Percentiles rank a stretch among this genome's conserved stretches.
These are phyloP conservation scores for Sciurus niger DNA, from an alignment of 2,113 vertebrate genomes.

Conservation along the genomic window DNA sequence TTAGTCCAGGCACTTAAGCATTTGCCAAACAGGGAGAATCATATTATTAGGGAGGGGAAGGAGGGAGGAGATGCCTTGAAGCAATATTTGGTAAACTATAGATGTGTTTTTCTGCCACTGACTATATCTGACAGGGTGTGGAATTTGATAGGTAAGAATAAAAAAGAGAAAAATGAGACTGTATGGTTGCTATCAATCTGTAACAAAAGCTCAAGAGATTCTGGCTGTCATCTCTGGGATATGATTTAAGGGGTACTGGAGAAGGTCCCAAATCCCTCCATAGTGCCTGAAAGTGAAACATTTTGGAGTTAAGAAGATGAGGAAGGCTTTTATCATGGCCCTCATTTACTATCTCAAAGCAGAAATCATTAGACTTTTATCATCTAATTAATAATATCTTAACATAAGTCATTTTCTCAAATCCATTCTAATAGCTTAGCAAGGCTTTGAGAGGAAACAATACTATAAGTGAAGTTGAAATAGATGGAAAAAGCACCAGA, in stretches of 20 bases:
- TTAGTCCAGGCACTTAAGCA: slow-evolving; percentile 61
- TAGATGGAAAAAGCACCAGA: not conserved
- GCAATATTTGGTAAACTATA: slow-evolving; percentile 30
- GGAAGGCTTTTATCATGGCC: not conserved
- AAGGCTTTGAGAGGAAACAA: slow-evolving; percentile 3
- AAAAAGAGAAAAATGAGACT: slow-evolving; percentile 10
- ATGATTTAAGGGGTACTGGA: not conserved
- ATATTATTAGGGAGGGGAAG: slow-evolving; percentile 38
- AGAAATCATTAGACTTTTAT: not conserved
- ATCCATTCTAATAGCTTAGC: not conserved
- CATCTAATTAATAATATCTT: slow-evolving; percentile 50
- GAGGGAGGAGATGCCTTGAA: not conserved
- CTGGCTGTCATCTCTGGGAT: not conserved
- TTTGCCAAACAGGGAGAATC: slow-evolving; percentile 55
- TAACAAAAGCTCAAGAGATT: slow-evolving; percentile 34
- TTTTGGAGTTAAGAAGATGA: not conserved
- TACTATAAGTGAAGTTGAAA: slow-evolving; percentile 32
- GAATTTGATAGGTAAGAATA: not conserved
- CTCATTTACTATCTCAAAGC: slow-evolving; percentile 11
- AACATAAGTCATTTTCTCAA: slow-evolving; percentile 47
- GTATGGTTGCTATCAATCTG: not conserved
- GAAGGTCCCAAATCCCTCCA: not conserved
- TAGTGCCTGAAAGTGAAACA: slow-evolving; percentile 3
- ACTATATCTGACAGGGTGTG: not conserved
- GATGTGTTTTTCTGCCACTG: slow-evolving; percentile 24